Conservation (phyloP, 2,113 vertebrate genomes). For the Kobus ellipsiprymnus region DNA sequence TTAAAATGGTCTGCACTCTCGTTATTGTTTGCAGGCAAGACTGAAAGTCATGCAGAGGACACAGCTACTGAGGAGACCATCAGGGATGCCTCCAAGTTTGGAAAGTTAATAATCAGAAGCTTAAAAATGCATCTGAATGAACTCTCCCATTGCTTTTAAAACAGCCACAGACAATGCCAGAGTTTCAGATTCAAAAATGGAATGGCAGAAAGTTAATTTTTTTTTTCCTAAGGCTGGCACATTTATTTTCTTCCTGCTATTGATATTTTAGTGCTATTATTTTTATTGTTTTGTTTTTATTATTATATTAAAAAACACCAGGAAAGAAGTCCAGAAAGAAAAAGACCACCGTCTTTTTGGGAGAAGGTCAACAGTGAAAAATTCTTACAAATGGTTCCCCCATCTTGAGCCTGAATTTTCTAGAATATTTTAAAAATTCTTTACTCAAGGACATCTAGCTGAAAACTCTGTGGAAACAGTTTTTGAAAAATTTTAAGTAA, state of each 20-base stretch:
- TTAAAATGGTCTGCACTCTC: conserved; percentile 71
- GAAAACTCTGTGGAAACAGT: not conserved
- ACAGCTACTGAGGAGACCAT: conserved; percentile 67
- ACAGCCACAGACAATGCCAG: not conserved
- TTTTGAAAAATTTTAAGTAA: not conserved
- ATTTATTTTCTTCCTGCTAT: not conserved
- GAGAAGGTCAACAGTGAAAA: not conserved
- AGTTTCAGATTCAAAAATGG: not conserved
- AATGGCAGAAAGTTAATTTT: not conserved
- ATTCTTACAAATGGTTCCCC: not conserved
- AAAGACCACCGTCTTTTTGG: not conserved
- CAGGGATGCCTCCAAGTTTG: conserved; percentile 58
- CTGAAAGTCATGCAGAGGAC: conserved; percentile 78
- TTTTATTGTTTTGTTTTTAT: not conserved
- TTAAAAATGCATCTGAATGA: conserved; percentile 55
- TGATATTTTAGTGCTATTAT: not conserved
- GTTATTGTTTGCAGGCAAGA: conserved; percentile 62
- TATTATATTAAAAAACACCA: not conserved
- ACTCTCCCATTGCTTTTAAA: conserved; percentile 37
- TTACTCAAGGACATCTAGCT: not conserved
- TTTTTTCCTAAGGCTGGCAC: not conserved
- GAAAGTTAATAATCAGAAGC: conserved; percentile 66
- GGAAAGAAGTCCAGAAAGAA: not conserved
- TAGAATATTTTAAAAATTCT: not conserved
- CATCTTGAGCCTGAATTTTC: not conserved